Conservation (phyloP, 2,797 vertebrate genomes). For the Manis javanica region DNA sequence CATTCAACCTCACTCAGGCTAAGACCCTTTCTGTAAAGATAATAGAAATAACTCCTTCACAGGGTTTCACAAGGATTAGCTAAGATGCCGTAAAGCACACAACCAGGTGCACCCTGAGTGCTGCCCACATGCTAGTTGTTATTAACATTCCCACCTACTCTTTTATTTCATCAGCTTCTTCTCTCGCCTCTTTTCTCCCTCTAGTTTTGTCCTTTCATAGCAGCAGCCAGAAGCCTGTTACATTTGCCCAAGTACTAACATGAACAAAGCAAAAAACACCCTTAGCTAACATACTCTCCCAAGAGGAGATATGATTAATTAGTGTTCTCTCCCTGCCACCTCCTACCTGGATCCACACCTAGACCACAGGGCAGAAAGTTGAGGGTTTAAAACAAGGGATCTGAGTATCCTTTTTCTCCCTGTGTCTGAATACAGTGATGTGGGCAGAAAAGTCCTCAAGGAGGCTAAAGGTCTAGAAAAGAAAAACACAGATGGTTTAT, state of each 20-base stretch:
- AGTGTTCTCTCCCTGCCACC: background rate
- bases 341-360: background rate
- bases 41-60: background rate
- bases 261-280: background rate
- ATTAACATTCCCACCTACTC: background rate
- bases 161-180: background rate
- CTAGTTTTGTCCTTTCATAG: background rate
- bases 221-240: background rate
- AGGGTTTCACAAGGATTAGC: background rate
- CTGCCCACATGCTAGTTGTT: no score
- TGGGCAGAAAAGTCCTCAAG: conserved; percentile 6
- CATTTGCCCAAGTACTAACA: background rate
- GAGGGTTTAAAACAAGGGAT: background rate
- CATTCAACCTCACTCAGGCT: background rate
- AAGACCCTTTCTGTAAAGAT: background rate
- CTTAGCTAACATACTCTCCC: background rate
- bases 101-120: background rate
- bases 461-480: conserved; percentile 43
- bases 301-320: background rate
- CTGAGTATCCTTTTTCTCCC: background rate
- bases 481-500: conserved; percentile 52
- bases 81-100: background rate
- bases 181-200: background rate
- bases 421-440: conserved; percentile 31
- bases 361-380: background rate